Conservation (phyloP, 2,888 invertebrate genomes). For the Eurois occulta region DNA sequence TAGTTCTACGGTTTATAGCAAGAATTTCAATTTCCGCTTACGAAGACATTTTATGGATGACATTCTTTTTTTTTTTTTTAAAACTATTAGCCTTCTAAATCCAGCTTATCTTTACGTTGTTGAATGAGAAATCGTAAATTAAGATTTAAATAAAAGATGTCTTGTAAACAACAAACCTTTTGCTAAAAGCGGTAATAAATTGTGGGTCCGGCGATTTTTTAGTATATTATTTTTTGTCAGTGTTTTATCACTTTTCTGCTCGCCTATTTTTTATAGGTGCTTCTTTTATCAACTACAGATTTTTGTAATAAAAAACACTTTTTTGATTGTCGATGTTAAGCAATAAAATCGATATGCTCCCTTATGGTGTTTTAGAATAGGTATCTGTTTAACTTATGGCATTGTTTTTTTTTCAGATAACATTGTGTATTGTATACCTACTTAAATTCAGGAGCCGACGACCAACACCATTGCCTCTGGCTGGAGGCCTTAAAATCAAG, state of each 20-base stretch:
- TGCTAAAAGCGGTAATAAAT: constrained; percentile 88
- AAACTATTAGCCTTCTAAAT: constrained; percentile 75
- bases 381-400: not conserved
- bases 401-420: not conserved
- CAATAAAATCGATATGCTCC: constrained; percentile 41
- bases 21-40: constrained; percentile 67
- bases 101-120: constrained; percentile 83
- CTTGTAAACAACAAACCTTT: constrained; percentile 89
- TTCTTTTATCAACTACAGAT: constrained; percentile 71
- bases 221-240: constrained; percentile 61
- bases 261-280: constrained; percentile 71
- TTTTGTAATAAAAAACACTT: constrained; percentile 61
- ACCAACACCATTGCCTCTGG: not conserved
- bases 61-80: constrained; percentile 64
- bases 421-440: not conserved
- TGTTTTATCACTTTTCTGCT: constrained; percentile 76
- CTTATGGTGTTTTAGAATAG: not conserved
- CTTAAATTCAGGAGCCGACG: not conserved
- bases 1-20: constrained; percentile 32
- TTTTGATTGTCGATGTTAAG: constrained; percentile 49
- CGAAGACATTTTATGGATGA: constrained; percentile 60
- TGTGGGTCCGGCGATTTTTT: constrained; percentile 76
- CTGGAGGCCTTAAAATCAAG: not conserved
- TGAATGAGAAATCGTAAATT: constrained; percentile 86
- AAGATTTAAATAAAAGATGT: constrained; percentile 88